Evolutionary conservation across 2,113 vertebrate genomes (phyloP).

Genomic region (Carassius carassius): DNA sequence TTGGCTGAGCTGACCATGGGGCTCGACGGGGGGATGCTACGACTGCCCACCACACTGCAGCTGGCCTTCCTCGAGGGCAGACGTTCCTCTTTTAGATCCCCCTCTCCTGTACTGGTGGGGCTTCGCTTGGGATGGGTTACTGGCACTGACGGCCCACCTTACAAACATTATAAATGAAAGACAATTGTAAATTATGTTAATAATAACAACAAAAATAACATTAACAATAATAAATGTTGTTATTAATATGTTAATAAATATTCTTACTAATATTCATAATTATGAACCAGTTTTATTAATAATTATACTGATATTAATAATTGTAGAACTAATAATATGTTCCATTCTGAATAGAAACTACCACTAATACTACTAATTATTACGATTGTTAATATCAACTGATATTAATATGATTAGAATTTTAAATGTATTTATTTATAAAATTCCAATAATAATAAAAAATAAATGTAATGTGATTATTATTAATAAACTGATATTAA

Average conservation of each 20-base stretch:
- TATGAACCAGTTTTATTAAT: not conserved
- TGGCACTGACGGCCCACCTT: slow-evolving; percentile 86
- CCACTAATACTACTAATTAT: too few species aligned
- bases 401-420: not conserved
- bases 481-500: too few species aligned
- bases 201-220: not conserved
- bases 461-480: too few species aligned
- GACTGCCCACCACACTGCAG: slow-evolving; percentile 81
- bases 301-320: not conserved
- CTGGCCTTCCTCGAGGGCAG: slow-evolving; percentile 84
- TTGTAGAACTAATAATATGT: not conserved
- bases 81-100: slow-evolving; percentile 85
- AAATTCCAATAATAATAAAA: too few species aligned
- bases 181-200: not conserved
- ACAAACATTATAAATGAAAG: slow-evolving; percentile 35
- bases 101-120: slow-evolving; percentile 84
- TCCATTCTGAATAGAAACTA: too few species aligned
- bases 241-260: not conserved
- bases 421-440: too few species aligned
- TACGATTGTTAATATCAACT: too few species aligned
- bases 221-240: not conserved
- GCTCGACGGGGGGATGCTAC: slow-evolving; percentile 88
- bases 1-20: slow-evolving; percentile 95
- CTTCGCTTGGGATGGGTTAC: slow-evolving; percentile 88
- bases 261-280: not conserved